Evolutionary conservation across 2,113 vertebrate genomes (phyloP).

Genomic region (Cisticola juncidis): DNA sequence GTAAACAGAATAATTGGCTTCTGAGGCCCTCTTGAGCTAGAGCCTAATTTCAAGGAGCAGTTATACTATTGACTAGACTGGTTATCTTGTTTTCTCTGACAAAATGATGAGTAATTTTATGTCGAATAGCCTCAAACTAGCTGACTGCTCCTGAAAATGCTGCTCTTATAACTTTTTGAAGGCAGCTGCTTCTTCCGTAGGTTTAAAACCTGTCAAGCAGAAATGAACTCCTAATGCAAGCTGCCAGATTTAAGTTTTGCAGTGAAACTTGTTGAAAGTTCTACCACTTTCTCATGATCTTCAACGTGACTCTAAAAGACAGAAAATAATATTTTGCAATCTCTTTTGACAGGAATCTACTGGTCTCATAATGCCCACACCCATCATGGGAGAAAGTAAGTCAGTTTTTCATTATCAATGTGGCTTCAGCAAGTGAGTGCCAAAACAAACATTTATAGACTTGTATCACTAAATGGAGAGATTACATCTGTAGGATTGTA

Average conservation of each 20-base stretch:
- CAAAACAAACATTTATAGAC: not conserved
- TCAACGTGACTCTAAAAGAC: not conserved
- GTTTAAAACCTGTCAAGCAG: not conserved
- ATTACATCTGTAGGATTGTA: not conserved
- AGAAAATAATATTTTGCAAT: not conserved
- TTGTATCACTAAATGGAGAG: not conserved
- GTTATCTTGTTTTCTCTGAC: not conserved
- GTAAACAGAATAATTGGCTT: not conserved
- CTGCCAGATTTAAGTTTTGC: not conserved
- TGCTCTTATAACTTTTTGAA: not conserved
- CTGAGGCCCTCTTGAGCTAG: not conserved
- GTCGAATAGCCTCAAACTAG: not conserved
- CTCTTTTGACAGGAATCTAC: not conserved
- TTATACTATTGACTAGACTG: not conserved
- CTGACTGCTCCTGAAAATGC: not conserved
- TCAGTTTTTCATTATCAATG: not conserved
- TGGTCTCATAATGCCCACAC: not conserved
- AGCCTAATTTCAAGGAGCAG: not conserved
- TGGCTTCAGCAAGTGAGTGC: not conserved
- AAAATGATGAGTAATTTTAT: not conserved
- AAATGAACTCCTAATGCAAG: not conserved
- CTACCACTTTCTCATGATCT: not conserved
- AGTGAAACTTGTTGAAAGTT: not conserved
- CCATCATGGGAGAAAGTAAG: not conserved
- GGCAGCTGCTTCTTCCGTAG: not conserved